A percentile compares a stretch with the other conserved stretches of the same genome.
phyloP scores from a whole-genome alignment of 30 jellyfish, hydroid and myxozoan genomes.

The Mastigias papua region DNA sequence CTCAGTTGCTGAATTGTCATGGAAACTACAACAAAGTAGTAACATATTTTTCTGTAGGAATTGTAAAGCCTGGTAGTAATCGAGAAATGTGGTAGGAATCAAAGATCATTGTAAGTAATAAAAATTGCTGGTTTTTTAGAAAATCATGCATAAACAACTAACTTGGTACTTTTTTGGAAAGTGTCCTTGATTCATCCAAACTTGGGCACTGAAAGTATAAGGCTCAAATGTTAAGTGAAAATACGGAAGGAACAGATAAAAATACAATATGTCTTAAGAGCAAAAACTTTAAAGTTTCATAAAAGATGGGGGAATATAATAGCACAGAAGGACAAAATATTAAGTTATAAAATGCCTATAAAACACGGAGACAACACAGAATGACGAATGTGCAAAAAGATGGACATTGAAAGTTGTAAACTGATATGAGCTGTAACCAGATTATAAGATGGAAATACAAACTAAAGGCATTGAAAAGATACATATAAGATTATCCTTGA shows the following conservation, averaged over 20 bases:
- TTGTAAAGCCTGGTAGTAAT: neutral
- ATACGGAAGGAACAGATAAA: too few species aligned
- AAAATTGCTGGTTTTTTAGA: too few species aligned
- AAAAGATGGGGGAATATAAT: neutral
- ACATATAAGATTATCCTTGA: slow-evolving; percentile 75
- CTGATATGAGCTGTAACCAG: too few species aligned
- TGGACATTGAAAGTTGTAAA: too few species aligned
- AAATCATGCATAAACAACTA: neutral
- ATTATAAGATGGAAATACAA: too few species aligned
- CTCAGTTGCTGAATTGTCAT: slow-evolving; percentile 86
- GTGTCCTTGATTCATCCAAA: slow-evolving; percentile 25
- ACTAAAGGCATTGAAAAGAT: slow-evolving; percentile 57
- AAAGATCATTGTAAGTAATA: too few species aligned
- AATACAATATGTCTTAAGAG: too few species aligned
- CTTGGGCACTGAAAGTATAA: slow-evolving; percentile 68
- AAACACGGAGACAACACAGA: too few species aligned
- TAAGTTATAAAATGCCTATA: too few species aligned
- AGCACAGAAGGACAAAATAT: too few species aligned
- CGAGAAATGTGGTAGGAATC: too few species aligned
- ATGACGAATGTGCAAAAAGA: too few species aligned
- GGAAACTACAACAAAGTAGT: slow-evolving; percentile 49
- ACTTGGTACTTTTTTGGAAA: slow-evolving; percentile 80
- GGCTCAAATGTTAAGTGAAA: slow-evolving; percentile 27
- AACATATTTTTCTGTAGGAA: neutral
- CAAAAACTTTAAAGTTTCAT: neutral